These are phyloP conservation scores for Hoplostethus atlanticus DNA, from an alignment of 2,797 vertebrate genomes.

Conservation along the genomic window DNA sequence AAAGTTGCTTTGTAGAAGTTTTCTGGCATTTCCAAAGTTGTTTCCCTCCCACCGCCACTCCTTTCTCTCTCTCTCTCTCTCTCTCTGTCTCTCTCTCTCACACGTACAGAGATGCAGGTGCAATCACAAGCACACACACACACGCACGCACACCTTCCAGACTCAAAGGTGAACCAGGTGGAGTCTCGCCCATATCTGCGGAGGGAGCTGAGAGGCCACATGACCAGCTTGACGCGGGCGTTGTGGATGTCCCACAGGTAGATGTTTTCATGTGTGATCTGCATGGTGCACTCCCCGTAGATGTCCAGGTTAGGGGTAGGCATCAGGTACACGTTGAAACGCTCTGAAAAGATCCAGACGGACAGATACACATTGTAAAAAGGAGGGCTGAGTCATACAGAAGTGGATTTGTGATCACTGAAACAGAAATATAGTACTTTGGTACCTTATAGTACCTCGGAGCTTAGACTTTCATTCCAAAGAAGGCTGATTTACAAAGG, in stretches of 20 bases:
- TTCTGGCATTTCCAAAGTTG: conserved; percentile 38
- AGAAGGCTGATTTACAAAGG: too few species aligned
- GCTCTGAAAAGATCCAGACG: conserved; percentile 83
- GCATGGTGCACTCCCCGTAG: conserved; percentile 99
- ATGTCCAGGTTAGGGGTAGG: conserved; percentile 99
- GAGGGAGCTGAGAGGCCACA: conserved; percentile 98
- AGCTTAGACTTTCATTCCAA: too few species aligned
- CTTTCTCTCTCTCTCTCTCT: conserved; percentile 7
- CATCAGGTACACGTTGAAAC: conserved; percentile 99
- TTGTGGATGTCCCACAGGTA: conserved; percentile 99
- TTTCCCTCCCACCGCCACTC: conserved; percentile 27
- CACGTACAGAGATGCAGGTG: conserved; percentile 4
- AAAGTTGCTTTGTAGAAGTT: conserved; percentile 65
- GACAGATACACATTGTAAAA: conserved; percentile 20
- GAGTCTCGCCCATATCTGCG: conserved; percentile 96
- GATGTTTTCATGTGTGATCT: conserved; percentile 99
- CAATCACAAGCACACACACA: conserved; percentile 31
- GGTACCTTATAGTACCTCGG: too few species aligned
- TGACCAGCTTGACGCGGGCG: conserved; percentile 96
- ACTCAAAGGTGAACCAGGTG: conserved; percentile 99
- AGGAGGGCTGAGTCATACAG: background rate
- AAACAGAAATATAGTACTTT: background rate
- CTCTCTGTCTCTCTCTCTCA: too few species aligned
- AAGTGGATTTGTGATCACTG: background rate
- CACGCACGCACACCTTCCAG: conserved; percentile 90